These are phyloP conservation scores for Acanthococcus lagerstroemiae DNA, from an alignment of 2,888 invertebrate genomes.

Conservation along the genomic window DNA sequence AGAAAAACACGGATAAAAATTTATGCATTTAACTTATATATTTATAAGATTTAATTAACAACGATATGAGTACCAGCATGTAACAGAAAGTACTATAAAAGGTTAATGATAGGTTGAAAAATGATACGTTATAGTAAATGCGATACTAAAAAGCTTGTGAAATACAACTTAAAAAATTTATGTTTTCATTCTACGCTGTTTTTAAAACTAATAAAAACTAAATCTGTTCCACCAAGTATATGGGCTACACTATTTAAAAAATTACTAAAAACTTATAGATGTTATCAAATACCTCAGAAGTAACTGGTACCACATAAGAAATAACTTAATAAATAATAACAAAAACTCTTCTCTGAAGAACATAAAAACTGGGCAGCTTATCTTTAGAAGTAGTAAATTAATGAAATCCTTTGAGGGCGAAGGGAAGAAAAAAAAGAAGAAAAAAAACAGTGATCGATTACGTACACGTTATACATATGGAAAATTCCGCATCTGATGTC, in stretches of 20 bases:
- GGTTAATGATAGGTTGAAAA: not conserved
- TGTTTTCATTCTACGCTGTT: constrained; percentile 5
- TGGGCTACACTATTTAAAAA: constrained; percentile 24
- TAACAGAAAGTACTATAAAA: constrained; percentile 23
- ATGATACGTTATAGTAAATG: not conserved
- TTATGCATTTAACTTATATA: constrained; percentile 6
- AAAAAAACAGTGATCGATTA: constrained; percentile 18
- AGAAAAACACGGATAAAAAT: not conserved
- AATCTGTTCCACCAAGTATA: constrained; percentile 4
- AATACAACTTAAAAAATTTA: constrained; percentile 2
- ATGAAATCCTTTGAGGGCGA: not conserved
- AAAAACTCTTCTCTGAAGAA: constrained; percentile 25
- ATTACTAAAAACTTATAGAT: constrained; percentile 20
- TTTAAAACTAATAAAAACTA: constrained; percentile 26
- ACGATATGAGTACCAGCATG: constrained; percentile 26
- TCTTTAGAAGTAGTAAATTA: not conserved
- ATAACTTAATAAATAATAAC: constrained; percentile 11
- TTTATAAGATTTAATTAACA: constrained; percentile 19
- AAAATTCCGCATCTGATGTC: not conserved
- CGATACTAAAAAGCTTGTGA: constrained; percentile 9
- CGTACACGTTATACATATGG: constrained; percentile 26
- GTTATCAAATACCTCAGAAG: not conserved
- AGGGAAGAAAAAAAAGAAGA: not conserved
- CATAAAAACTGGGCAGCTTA: constrained; percentile 10
- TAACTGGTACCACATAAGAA: constrained; percentile 25